phyloP scores from a whole-genome alignment of 2,888 invertebrate genomes.

The Diarsia dahlii region DNA sequence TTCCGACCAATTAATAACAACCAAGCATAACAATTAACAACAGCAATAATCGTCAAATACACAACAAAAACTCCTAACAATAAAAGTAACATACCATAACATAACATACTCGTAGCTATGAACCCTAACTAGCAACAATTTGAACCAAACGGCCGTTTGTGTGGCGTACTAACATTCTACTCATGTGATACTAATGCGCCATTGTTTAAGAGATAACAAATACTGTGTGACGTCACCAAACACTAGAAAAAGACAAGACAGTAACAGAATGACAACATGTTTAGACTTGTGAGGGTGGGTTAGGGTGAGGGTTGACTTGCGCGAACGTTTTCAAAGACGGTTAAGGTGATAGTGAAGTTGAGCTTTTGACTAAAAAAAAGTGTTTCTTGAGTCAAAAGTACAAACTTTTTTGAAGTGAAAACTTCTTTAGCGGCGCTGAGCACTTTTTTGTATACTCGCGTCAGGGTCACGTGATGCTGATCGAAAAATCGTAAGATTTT shows the following conservation, averaged over 20 bases:
- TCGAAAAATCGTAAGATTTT: too few relatives aligned
- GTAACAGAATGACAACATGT: constrained; percentile 68
- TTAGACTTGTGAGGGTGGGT: constrained; percentile 43
- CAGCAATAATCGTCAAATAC: neutral
- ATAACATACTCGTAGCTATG: constrained; percentile 2
- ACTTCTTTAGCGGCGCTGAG: too few relatives aligned
- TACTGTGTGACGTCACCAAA: constrained; percentile 62
- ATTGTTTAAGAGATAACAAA: constrained; percentile 66
- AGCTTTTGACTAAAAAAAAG: too few relatives aligned
- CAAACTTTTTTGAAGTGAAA: too few relatives aligned
- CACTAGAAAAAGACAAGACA: constrained; percentile 62
- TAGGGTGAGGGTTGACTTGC: constrained; percentile 15
- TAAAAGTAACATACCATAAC: neutral
- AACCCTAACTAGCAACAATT: constrained; percentile 45
- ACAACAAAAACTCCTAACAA: constrained; percentile 1
- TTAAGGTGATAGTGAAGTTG: too few relatives aligned
- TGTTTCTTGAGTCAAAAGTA: too few relatives aligned
- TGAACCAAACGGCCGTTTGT: constrained; percentile 49
- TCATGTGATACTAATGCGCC: constrained; percentile 43
- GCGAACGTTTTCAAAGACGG: constrained; percentile 5
- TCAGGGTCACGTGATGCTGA: too few relatives aligned
- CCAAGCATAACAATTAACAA: constrained; percentile 2
- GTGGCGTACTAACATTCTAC: constrained; percentile 28
- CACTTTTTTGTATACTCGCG: too few relatives aligned
- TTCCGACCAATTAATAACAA: neutral